These are phyloP conservation scores for Pelodiscus sinensis DNA, from an alignment of 2,113 vertebrate genomes.

Conservation along the genomic window DNA sequence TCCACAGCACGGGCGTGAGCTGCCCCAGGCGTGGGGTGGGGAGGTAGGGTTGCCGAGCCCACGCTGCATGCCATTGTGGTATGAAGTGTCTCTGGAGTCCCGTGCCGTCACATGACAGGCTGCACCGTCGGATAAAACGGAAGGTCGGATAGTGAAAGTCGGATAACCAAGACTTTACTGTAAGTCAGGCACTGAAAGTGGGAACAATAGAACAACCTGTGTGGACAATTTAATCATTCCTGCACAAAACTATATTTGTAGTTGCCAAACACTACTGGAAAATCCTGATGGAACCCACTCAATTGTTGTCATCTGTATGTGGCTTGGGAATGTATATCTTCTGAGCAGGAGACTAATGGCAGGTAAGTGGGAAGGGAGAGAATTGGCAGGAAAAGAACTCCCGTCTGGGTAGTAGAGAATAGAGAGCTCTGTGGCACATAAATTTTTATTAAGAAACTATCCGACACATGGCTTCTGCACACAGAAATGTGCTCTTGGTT, in stretches of 20 bases:
- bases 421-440: not conserved
- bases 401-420: not conserved
- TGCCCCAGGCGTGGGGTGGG: no score
- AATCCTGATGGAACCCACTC: not conserved
- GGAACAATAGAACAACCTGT: not conserved
- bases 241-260: not conserved
- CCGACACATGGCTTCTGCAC: not conserved
- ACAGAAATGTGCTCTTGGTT: not conserved
- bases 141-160: no score
- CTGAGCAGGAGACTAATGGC: not conserved
- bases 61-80: no score
- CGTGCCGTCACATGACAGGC: no score
- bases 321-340: not conserved
- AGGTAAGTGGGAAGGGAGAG: not conserved
- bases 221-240: constrained; percentile 7
- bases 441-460: not conserved
- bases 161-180: no score
- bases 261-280: not conserved
- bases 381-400: not conserved
- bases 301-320: not conserved
- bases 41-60: no score
- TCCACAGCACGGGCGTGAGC: no score
- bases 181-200: not conserved
- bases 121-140: no score
- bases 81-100: no score